These are phyloP conservation scores for Cataglyphis albicans DNA, from an alignment of 2,888 invertebrate species.

Conservation along the genomic window DNA sequence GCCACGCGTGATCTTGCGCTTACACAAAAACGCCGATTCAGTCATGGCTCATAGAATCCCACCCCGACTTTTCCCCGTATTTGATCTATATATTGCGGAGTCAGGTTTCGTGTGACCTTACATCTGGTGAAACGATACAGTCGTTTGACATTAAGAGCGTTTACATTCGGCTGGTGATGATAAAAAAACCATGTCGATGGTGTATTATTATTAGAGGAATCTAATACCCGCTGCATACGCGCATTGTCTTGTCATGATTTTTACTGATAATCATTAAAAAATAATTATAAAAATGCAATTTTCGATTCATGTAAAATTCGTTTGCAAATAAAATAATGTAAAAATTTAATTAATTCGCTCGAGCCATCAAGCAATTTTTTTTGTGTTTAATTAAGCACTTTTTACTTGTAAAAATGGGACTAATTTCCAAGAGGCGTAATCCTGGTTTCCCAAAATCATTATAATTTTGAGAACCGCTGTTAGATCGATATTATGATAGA, in stretches of 20 bases:
- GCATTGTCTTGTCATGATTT: background rate
- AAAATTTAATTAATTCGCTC: background rate
- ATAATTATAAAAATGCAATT: background rate
- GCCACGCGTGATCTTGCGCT: slow-evolving; percentile 56
- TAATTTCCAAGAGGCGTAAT: background rate
- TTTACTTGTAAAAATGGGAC: too few relatives aligned
- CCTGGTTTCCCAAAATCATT: background rate
- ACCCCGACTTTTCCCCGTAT: slow-evolving; percentile 53
- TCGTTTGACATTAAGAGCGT: slow-evolving; percentile 61
- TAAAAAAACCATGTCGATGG: slow-evolving; percentile 1
- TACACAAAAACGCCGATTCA: slow-evolving; percentile 48
- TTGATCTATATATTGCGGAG: slow-evolving; percentile 65
- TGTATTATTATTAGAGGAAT: background rate
- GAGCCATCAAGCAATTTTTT: background rate
- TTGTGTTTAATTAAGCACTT: background rate
- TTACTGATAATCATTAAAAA: background rate
- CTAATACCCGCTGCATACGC: background rate
- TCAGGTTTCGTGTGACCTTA: slow-evolving; percentile 72
- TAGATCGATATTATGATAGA: slow-evolving; percentile 63
- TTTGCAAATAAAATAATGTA: too few relatives aligned
- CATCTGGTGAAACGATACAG: slow-evolving; percentile 70
- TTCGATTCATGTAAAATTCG: background rate
- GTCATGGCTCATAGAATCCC: slow-evolving; percentile 72
- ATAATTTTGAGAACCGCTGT: slow-evolving; percentile 45
- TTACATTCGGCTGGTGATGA: slow-evolving; percentile 48